A percentile compares a stretch with the other conserved stretches of the same genome.
These are phyloP conservation scores for Cercocebus atys DNA, from an alignment of 2,113 vertebrate genomes.

Conservation along the genomic window DNA sequence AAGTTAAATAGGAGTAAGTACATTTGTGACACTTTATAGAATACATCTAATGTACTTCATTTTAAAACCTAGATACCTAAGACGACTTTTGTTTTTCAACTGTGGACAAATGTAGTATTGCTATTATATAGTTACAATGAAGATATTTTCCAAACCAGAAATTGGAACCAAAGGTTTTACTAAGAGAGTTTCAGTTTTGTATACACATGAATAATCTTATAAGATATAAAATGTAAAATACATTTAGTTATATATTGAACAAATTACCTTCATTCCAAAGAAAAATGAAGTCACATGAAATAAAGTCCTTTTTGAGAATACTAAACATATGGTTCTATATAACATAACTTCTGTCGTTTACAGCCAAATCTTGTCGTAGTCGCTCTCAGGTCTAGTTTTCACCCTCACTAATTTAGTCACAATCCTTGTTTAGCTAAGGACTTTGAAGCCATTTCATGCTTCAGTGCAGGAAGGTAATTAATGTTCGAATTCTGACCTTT, in stretches of 20 bases:
- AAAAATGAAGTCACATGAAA: slow-evolving; percentile 38
- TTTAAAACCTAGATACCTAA: background rate
- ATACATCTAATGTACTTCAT: background rate
- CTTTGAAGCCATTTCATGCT: slow-evolving; percentile 70
- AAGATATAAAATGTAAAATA: slow-evolving; percentile 24
- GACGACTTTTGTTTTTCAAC: background rate
- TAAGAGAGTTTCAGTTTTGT: background rate
- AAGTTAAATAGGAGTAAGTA: background rate
- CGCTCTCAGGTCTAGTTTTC: slow-evolving; percentile 9
- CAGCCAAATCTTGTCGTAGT: background rate
- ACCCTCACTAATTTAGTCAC: slow-evolving; percentile 46
- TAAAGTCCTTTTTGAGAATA: background rate
- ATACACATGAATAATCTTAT: background rate
- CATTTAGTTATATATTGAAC: slow-evolving; percentile 26
- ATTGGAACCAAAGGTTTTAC: background rate
- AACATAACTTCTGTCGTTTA: background rate
- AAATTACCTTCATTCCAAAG: slow-evolving; percentile 13
- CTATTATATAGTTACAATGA: background rate
- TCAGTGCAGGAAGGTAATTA: slow-evolving; percentile 70
- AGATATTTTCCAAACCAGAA: slow-evolving; percentile 6
- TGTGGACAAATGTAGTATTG: background rate
- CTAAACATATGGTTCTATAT: background rate
- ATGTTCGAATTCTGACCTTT: slow-evolving; percentile 71
- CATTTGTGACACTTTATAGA: background rate
- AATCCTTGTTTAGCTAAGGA: slow-evolving; percentile 62